Base-by-base conservation (phyloP, 1,140 invertebrate genomes). In the Adelges cooleyi region DNA sequence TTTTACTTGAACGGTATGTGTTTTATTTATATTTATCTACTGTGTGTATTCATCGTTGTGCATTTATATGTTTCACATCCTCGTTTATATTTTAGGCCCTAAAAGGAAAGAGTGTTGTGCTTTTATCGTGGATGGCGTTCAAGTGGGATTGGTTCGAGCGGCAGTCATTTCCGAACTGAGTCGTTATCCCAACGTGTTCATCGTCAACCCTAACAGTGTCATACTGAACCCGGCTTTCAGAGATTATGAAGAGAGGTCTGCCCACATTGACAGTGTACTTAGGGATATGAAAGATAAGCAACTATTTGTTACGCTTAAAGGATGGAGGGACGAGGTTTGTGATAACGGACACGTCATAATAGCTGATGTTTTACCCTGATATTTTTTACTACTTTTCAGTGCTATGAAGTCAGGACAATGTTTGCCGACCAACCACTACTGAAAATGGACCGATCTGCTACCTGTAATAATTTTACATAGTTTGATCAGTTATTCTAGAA, bases 361-460 rank as follows among this genome's bases (percentile, higher is more conserved):
- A 33, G 29, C 11, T 33, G 11, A 33, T 33, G 5, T 11, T 33
- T 11, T 33, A 33, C 5, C 11, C n/a, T n/a, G n/a, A n/a, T n/a
- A n/a, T n/a, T n/a, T 33, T 33, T 33, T 33, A 33, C 11, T 11
- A 33, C 11, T 6, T 33, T 80, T 70, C 71, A 89, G 83, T 90
- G 85, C 76, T 91, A 90, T 75, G 88, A 90, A 76, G 89, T 95
- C 15, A 83, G 86, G 70, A 80, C 82, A 70, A 80, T 77, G 71
- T 86, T 83, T 71, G 80, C 80, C 67, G 83, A 83, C 69, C 80
- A 80, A 70, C 83, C 85, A 59, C 77, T 92, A 11, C 78, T 95
- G 70, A 87, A 92, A 77, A 91, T 96, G 85, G 92, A 96, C 74
- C 80, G 92, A 69, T 89, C 89, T 68, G 91, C 90, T 38, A 89